These are phyloP conservation scores for Itoplectis maculator DNA, from an alignment of 2,888 invertebrate genomes.

Conservation along the genomic window DNA sequence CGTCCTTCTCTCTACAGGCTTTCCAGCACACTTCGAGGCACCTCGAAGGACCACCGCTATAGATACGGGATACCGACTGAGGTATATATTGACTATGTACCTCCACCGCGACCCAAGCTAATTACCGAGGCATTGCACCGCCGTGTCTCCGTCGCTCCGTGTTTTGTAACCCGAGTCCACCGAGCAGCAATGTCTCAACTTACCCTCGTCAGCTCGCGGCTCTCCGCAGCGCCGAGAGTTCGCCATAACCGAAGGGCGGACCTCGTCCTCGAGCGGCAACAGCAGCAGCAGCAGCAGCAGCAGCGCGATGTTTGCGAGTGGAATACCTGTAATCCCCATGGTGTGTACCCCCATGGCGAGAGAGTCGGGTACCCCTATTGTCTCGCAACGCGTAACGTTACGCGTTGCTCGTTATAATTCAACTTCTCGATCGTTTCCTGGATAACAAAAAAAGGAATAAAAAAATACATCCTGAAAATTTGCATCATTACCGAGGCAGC, in stretches of 20 bases:
- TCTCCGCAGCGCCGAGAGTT: slow-evolving; percentile 58
- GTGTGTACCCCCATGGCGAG: not conserved
- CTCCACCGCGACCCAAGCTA: slow-evolving; percentile 50
- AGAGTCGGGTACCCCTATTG: not conserved
- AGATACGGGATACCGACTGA: slow-evolving; percentile 33
- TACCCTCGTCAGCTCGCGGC: slow-evolving; percentile 69
- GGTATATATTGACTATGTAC: slow-evolving; percentile 5
- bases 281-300: too few species aligned
- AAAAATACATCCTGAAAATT: not conserved
- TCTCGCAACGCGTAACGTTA: slow-evolving; percentile 1
- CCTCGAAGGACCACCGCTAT: slow-evolving; percentile 33
- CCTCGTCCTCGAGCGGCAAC: slow-evolving; percentile 12
- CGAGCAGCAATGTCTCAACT: slow-evolving; percentile 76
- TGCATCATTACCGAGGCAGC: not conserved
- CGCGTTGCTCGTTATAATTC: slow-evolving; percentile 12
- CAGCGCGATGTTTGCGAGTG: not conserved
- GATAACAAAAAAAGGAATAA: not conserved
- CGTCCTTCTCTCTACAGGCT: too few species aligned
- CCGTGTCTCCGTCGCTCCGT: slow-evolving; percentile 78
- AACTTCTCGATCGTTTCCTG: not conserved
- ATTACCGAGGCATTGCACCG: slow-evolving; percentile 73
- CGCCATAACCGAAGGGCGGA: slow-evolving; percentile 73
- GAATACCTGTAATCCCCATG: not conserved
- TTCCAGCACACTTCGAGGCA: slow-evolving; percentile 11
- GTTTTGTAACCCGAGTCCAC: slow-evolving; percentile 80